A percentile compares a stretch with the other conserved stretches of the same genome.
phyloP scores from a whole-genome alignment of 2,888 invertebrate species.

The Ichneumoninae sp. region DNA sequence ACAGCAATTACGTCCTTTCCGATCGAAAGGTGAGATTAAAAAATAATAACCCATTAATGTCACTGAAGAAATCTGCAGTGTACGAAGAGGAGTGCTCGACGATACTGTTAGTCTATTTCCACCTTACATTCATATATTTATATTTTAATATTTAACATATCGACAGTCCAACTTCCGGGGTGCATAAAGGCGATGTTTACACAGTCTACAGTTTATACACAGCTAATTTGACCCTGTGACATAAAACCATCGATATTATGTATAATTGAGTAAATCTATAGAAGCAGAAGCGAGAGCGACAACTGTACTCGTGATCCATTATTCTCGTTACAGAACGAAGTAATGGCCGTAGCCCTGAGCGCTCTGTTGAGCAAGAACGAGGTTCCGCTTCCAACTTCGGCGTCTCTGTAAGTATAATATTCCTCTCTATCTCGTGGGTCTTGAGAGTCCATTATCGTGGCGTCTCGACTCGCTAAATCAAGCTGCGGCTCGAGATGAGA shows the following conservation, averaged over 20 bases:
- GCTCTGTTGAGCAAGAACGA: constrained; percentile 77
- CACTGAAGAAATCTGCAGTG: neutral
- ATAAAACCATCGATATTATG: neutral
- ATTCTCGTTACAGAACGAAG: constrained; percentile 80
- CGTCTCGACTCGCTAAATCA: constrained; percentile 21
- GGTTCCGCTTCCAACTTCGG: constrained; percentile 74
- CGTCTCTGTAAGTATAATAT: constrained; percentile 79
- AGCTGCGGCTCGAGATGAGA: constrained; percentile 11
- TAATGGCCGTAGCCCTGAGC: constrained; percentile 78
- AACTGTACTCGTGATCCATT: constrained; percentile 40
- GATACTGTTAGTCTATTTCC: neutral
- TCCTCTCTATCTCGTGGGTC: constrained; percentile 11
- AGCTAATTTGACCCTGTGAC: neutral
- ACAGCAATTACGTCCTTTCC: neutral
- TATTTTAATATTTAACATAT: neutral
- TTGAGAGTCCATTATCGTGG: constrained; percentile 21
- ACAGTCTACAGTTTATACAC: neutral
- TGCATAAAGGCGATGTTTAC: neutral
- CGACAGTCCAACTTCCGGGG: neutral
- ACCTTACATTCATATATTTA: neutral
- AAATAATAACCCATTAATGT: neutral
- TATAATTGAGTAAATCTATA: neutral
- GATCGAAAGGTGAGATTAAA: neutral
- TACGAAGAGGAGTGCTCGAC: neutral
- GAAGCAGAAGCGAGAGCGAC: neutral